These are phyloP conservation scores for Hippocampus guttulatus DNA, from an alignment of 2,113 vertebrate genomes.

Conservation along the genomic window DNA sequence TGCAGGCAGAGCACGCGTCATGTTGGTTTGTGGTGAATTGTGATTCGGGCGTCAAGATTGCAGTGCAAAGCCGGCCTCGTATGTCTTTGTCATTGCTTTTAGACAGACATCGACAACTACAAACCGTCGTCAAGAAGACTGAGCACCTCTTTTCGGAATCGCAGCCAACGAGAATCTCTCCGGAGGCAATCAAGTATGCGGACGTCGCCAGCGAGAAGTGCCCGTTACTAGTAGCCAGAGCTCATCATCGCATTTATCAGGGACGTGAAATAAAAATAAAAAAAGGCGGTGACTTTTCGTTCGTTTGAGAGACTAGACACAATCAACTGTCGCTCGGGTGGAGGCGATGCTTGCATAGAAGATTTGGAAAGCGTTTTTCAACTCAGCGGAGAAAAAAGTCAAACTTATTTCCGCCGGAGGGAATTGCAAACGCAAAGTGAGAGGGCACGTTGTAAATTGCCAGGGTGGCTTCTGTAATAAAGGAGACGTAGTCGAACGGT, in stretches of 20 bases:
- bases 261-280: slow-evolving; percentile 11
- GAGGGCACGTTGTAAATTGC: neutral
- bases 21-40: neutral
- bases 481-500: neutral
- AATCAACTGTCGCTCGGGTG: neutral
- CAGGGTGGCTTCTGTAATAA: neutral
- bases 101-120: slow-evolving; percentile 44
- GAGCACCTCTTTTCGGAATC: slow-evolving; percentile 25
- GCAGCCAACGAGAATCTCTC: slow-evolving; percentile 23
- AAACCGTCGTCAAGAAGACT: slow-evolving; percentile 24
- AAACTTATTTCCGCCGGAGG: slow-evolving; percentile 5
- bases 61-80: neutral
- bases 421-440: neutral
- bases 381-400: slow-evolving; percentile 5
- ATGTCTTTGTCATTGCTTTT: slow-evolving; percentile 37
- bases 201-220: neutral
- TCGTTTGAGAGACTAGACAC: slow-evolving; percentile 11
- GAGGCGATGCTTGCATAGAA: neutral
- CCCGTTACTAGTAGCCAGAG: slow-evolving; percentile 19
- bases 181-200: slow-evolving; percentile 19
- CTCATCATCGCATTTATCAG: slow-evolving; percentile 23
- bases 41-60: neutral
- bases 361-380: neutral
- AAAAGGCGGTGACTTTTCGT: slow-evolving; percentile 10
- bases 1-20: neutral